Percentiles rank a stretch among this genome's conserved stretches.
Evolutionary conservation across 2,113 vertebrate species (phyloP).

Genomic region (Oryzias melastigma): DNA sequence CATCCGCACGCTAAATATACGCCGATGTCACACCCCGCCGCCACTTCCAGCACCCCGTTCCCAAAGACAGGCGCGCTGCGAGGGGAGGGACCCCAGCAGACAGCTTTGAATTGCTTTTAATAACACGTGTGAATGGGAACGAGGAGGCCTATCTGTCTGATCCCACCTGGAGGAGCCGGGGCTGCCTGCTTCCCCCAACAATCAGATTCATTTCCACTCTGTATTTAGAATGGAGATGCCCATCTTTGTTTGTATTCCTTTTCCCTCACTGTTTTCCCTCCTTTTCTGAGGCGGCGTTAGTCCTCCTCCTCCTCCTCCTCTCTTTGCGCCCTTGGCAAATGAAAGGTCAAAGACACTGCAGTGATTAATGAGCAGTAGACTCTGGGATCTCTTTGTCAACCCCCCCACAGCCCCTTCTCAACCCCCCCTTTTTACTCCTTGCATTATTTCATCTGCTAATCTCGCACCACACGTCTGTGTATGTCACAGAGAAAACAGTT

Average conservation of each 20-base stretch:
- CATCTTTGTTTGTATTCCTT: constrained; percentile 60
- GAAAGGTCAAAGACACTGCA: constrained; percentile 84
- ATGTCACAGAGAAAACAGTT: constrained; percentile 45
- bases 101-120: constrained; percentile 78
- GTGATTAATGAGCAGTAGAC: constrained; percentile 85
- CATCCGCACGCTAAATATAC: constrained; percentile 65
- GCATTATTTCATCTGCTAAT: constrained; percentile 81
- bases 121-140: constrained; percentile 75
- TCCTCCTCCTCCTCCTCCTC: constrained; percentile 62
- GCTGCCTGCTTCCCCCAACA: constrained; percentile 77
- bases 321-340: constrained; percentile 82
- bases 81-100: constrained; percentile 59
- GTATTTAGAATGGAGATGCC: constrained; percentile 77
- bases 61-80: constrained; percentile 58
- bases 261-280: neutral
- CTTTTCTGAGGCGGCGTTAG: constrained; percentile 46
- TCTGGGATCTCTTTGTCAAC: constrained; percentile 80
- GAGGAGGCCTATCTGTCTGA: constrained; percentile 73
- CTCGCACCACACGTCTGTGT: constrained; percentile 68
- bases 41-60: constrained; percentile 62
- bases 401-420: constrained; percentile 41
- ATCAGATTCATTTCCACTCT: constrained; percentile 80
- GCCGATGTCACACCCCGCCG: constrained; percentile 59
- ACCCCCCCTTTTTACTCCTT: constrained; percentile 44
- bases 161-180: constrained; percentile 74